A percentile compares a stretch with the other conserved stretches of the same genome.
Conservation (phyloP, 2,797 vertebrate species). For the Paramormyrops hopkinsi region DNA sequence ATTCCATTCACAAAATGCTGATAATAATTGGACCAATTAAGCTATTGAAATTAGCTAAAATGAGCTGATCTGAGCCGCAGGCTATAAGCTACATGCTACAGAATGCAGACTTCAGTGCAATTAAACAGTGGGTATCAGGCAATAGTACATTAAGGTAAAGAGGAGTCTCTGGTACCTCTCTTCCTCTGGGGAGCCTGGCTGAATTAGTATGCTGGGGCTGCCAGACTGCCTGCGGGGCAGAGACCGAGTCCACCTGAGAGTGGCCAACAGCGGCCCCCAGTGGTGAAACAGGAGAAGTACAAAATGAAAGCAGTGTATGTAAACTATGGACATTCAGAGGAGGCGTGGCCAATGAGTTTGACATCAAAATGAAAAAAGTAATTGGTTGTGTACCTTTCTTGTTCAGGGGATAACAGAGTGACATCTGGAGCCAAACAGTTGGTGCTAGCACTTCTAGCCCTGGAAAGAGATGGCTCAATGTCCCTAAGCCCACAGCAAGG, state of each 20-base stretch:
- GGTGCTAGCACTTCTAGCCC: constrained; percentile 98
- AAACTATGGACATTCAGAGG: not conserved
- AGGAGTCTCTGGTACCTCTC: constrained; percentile 83
- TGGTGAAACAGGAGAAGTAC: constrained; percentile 65
- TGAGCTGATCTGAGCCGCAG: not conserved
- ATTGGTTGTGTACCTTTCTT: constrained; percentile 89
- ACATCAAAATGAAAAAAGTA: constrained; percentile 42
- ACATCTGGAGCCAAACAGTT: constrained; percentile 98
- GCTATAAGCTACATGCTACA: not conserved
- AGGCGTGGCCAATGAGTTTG: not conserved
- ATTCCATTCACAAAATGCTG: not conserved
- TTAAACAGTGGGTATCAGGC: constrained; percentile 34
- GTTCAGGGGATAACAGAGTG: constrained; percentile 95
- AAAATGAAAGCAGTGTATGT: not conserved
- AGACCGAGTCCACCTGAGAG: constrained; percentile 76
- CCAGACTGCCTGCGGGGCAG: constrained; percentile 88
- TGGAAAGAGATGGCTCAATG: constrained; percentile 96
- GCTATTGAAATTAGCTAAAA: not conserved
- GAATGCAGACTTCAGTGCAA: constrained; percentile 43
- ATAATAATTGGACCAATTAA: not conserved
- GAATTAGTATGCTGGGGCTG: constrained; percentile 98
- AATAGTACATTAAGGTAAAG: not conserved
- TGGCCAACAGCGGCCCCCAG: constrained; percentile 60
- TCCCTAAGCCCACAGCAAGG: constrained; percentile 97
- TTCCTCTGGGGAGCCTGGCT: constrained; percentile 94